Evolutionary conservation across 2,888 invertebrate species (phyloP).

Genomic region (Amphipoea oculea): DNA sequence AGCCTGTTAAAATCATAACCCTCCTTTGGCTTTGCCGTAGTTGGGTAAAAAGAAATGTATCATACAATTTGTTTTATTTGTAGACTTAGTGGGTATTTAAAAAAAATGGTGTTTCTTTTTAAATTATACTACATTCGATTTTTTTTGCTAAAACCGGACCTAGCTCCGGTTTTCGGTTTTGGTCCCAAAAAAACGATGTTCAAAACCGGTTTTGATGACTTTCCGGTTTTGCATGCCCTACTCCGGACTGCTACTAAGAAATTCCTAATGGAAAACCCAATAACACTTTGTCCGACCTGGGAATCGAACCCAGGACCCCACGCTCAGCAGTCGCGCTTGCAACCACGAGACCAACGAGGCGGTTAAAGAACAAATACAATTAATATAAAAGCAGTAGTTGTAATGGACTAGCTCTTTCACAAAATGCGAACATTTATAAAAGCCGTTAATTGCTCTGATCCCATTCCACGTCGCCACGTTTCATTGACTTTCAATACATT

Average conservation of each 20-base stretch:
- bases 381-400: slow-evolving; percentile 25
- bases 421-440: slow-evolving; percentile 49
- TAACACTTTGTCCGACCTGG: background rate
- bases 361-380: slow-evolving; percentile 19
- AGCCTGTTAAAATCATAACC: no score
- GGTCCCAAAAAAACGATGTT: no score
- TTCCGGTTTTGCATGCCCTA: no score
- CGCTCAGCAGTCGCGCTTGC: background rate
- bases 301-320: background rate
- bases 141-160: no score
- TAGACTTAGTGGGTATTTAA: no score
- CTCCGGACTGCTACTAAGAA: background rate
- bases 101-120: no score
- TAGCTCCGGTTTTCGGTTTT: no score
- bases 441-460: slow-evolving; percentile 60
- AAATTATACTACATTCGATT: no score
- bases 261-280: background rate
- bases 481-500: slow-evolving; percentile 68
- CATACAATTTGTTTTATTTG: no score
- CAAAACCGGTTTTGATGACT: no score
- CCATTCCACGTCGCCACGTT: slow-evolving; percentile 57
- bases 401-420: slow-evolving; percentile 28
- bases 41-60: no score
- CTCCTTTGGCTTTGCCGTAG: no score
- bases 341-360: background rate